These are phyloP conservation scores for Polymixis lichenea DNA, from an alignment of 2,888 invertebrate species.

Conservation along the genomic window DNA sequence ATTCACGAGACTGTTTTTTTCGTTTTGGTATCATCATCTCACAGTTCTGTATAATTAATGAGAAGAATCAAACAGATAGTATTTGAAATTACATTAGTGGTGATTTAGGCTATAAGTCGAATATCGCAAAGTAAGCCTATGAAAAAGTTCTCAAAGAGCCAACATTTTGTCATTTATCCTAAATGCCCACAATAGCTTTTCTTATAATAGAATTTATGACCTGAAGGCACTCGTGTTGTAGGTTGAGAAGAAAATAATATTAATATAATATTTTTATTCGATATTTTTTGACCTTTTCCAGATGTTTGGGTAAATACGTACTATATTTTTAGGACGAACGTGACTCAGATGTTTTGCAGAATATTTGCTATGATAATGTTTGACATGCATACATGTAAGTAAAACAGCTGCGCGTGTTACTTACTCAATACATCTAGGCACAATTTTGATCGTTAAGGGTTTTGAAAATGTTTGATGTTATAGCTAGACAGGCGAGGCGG, in stretches of 20 bases:
- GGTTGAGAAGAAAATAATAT: not conserved
- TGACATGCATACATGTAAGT: constrained; percentile 23
- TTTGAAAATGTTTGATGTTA: constrained; percentile 1
- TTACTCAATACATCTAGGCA: constrained; percentile 3
- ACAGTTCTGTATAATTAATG: not conserved
- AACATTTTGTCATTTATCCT: constrained; percentile 14
- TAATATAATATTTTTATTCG: not conserved
- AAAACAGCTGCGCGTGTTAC: constrained; percentile 23
- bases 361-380: constrained; percentile 39
- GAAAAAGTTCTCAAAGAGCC: not conserved
- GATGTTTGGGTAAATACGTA: constrained; percentile 13
- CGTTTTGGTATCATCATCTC: not conserved
- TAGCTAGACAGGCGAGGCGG: too few relatives aligned
- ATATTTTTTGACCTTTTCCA: constrained; percentile 15
- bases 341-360: constrained; percentile 35
- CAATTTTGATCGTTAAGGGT: constrained; percentile 8
- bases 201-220: constrained; percentile 1
- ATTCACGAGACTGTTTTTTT: not conserved
- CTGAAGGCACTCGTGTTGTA: not conserved
- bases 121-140: not conserved
- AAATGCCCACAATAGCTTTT: constrained; percentile 12
- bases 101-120: not conserved
- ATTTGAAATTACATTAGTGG: not conserved
- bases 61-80: not conserved
- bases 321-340: constrained; percentile 29